Base-by-base conservation (phyloP, 2,797 vertebrate genomes). In the Helicolenus hilgendorfi region DNA sequence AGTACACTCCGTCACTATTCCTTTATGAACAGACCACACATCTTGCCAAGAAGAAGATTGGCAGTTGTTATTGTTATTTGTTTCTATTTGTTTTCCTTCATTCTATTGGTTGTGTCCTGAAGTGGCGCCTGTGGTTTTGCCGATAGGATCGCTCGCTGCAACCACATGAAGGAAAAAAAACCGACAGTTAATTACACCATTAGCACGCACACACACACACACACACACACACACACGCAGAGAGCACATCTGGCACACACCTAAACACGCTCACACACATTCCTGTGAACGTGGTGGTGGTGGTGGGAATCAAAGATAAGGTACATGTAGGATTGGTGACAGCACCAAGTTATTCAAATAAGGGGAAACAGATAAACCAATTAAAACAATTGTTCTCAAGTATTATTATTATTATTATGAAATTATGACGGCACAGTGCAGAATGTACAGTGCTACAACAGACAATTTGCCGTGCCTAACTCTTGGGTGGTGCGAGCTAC, bases 151-250 rank as follows among this genome's bases (percentile, higher is more conserved):
- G 3, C 72, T 78, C 9, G 5, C 84, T 70, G 77, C 27, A 81
- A 92, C 96, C 97, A 97, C 97, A 97, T 96, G 94, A 97, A 96
- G 85, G 94, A 92, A 82, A 96, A 96, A 92, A 92, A 55, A 22
- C 18, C 85, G 84, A 93, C 94, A 94, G 85, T 88, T 92, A 96
- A 97, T 97, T 97, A 97, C 70, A 89, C 81, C 86, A 96, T 96
- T 97, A 94, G 35, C 24, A 72, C 31, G 22, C 70, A 33, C 33
- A 45, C 56, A 27, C 36, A 35, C 22, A 27, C 68, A 35, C 49
- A 56, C 27, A 29, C 26, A 73, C 60, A 27, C 68, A 41, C 31
- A 49, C 41, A 29, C 29, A 36, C 18, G 31, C 27, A 58, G n/a
- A 65, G 26, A 69, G 24, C 63, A 13, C 3, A 5, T 33, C 15